phyloP scores from a whole-genome alignment of 2,797 vertebrate species.

The Anguilla obscura region DNA sequence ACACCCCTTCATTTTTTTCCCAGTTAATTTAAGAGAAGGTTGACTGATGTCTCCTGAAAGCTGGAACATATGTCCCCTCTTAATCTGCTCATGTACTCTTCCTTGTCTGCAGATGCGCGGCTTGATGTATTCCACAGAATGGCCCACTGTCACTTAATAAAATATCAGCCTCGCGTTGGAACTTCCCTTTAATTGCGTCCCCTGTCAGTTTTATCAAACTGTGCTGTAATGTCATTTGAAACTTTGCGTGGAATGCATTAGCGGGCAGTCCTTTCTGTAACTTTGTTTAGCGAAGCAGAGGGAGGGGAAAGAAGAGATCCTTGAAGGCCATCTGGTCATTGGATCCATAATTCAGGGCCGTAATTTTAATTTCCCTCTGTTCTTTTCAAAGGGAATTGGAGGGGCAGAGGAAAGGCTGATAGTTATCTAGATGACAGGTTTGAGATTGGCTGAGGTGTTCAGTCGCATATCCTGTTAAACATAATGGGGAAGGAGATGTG shows the following conservation, averaged over 20 bases:
- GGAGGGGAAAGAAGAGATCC: constrained; percentile 62
- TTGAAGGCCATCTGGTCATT: constrained; percentile 82
- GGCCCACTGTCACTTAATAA: constrained; percentile 78
- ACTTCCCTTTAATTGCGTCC: constrained; percentile 82
- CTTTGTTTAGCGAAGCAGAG: constrained; percentile 77
- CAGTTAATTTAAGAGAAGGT: constrained; percentile 73
- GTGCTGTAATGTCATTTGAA: constrained; percentile 67
- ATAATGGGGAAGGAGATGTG: constrained; percentile 69
- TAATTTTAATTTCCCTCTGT: constrained; percentile 99
- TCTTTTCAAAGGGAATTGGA: constrained; percentile 92
- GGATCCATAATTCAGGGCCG: constrained; percentile 96
- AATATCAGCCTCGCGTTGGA: constrained; percentile 76
- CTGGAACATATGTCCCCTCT: constrained; percentile 78
- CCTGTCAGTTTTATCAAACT: constrained; percentile 84
- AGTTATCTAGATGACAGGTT: constrained; percentile 92
- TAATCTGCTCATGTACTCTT: constrained; percentile 67
- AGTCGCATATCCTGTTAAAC: constrained; percentile 61
- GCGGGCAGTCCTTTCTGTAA: constrained; percentile 76
- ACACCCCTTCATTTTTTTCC: constrained; percentile 61
- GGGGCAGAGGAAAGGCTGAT: constrained; percentile 81
- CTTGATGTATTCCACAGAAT: constrained; percentile 76
- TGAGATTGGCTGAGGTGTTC: constrained; percentile 65
- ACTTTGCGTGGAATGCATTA: constrained; percentile 65
- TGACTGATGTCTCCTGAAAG: constrained; percentile 80
- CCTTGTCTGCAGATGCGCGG: constrained; percentile 75